Base-by-base conservation (phyloP, 2,113 vertebrate genomes). In the Apteryx owenii region DNA sequence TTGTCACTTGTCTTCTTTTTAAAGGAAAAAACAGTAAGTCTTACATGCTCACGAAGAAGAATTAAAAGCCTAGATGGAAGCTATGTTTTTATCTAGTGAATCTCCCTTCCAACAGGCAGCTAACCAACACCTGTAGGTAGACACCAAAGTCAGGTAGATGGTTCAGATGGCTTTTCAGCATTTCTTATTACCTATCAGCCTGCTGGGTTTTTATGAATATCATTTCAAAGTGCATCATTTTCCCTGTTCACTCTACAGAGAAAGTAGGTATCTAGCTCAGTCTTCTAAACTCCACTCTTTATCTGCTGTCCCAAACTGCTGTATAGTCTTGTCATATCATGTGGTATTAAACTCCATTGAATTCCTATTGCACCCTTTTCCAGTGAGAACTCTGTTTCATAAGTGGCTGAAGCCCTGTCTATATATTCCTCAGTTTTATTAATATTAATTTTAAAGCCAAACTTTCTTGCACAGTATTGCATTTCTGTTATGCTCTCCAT, bases 151-250 rank as follows among this genome's bases (percentile, higher is more conserved):
- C 53, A 84, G 28, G 64, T 68, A 86, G 31, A 64, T 0, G 8
- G 33, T 14, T 87, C 64, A 61, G 48, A 25, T 12, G 7, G n/a
- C 42, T 10, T 13, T 48, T 19, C 1, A 40, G 14, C 5, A 28
- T 71, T 80, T 66, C 46, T 56, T 3, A 0, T 33, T 44, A 7
- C 3, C 50, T 71, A 9, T 79, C 83, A 71, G 12, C 61, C 66
- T 48, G 36, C 13, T 0, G 0, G 16, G 17, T 72, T 19, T 38
- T 77, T 40, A 11, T 23, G 12, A 75, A 10, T n/a, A 46, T 4
- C 3, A 38, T 50, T 86, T 69, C 64, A 64, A 60, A 21, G 8
- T 28, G 42, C 48, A 33, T 29, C 20, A 18, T 28, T 62, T 68
- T 77, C 13, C 26, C 58, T 19, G 10, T 44, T 71, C 26, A 16